Conservation (phyloP, 1,140 invertebrate genomes). For the Anastrepha obliqua region DNA sequence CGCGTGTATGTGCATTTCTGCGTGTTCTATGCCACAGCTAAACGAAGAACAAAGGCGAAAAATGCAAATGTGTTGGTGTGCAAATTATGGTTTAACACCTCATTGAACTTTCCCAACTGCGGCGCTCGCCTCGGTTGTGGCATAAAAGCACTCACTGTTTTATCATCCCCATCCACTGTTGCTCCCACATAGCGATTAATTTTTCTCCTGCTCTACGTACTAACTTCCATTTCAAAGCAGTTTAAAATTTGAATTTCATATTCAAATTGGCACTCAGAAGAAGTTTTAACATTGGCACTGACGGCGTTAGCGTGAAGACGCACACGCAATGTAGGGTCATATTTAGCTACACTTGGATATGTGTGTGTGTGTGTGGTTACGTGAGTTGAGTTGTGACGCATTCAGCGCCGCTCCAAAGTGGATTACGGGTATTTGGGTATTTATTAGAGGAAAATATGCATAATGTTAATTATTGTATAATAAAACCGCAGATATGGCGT, state of each 20-base stretch:
- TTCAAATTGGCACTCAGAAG: slow-evolving; percentile 73
- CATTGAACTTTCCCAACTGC: slow-evolving; percentile 67
- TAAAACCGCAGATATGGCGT: slow-evolving; percentile 40
- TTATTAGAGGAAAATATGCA: slow-evolving; percentile 39
- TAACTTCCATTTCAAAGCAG: slow-evolving; percentile 36
- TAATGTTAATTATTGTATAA: slow-evolving; percentile 52
- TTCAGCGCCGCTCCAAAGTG: not conserved
- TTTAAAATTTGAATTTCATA: slow-evolving; percentile 67
- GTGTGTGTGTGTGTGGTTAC: not conserved
- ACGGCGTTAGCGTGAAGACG: not conserved
- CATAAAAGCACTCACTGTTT: slow-evolving; percentile 7
- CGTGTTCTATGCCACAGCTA: not conserved
- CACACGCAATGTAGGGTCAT: not conserved
- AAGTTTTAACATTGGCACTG: not conserved
- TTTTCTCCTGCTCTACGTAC: not conserved
- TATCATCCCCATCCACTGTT: not conserved
- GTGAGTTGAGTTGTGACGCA: slow-evolving; percentile 3
- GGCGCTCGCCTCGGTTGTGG: slow-evolving; percentile 6
- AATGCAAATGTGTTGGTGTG: slow-evolving; percentile 72
- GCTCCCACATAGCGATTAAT: not conserved
- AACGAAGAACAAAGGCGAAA: slow-evolving; percentile 56
- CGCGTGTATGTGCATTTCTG: not conserved
- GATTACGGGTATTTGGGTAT: slow-evolving; percentile 25
- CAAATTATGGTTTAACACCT: slow-evolving; percentile 75
- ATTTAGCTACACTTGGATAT: no score